Base-by-base conservation (phyloP, 2,888 invertebrate genomes). In the Rhynchonema sp. region DNA sequence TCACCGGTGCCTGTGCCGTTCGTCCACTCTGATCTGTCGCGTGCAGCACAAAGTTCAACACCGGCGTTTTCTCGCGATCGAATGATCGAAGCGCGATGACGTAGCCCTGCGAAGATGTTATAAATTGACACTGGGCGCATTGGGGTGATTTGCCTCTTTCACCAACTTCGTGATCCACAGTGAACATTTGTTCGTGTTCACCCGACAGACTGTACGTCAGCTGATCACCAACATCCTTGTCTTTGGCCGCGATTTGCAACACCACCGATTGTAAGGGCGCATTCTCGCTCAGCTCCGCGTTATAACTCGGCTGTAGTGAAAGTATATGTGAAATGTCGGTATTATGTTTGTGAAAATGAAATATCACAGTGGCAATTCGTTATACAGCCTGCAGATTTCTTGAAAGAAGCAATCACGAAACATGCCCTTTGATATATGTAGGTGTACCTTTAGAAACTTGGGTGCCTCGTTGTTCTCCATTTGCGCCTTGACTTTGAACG, bases 71-170 rank as follows among this genome's bases (percentile, higher is more conserved):
- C 78, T 94, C 92, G 60, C 88, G 81, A 76, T 94, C 92, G 69
- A 94, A 79, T 56, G 86, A 82, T 1, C 83, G 83, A 70, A 83
- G 80, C 1, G 91, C 91, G 64, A 83, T 82, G 67, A 94, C 83
- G 59, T 81, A 80, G 62, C 92, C 91, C 55, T 55, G 55, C 6
- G 26, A 3, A 55, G 9, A 25, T n/a, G n/a, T n/a, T n/a, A n/a
- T n/a, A n/a, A n/a, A n/a, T n/a, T n/a, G n/a, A n/a, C n/a, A n/a
- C n/a, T n/a, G n/a, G n/a, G n/a, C n/a, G n/a, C n/a, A n/a, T n/a
- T n/a, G n/a, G n/a, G n/a, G n/a, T n/a, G n/a, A n/a, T n/a, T n/a
- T n/a, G 20, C 22, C 28, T 17, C 27, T 55, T 9, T 17, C 25
- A 27, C 55, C 13, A 9, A 55, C 55, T 9, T 55, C 27, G 2